Evolutionary conservation across 2,888 invertebrate genomes (phyloP), one percentile per base, ranked within the genome.

Genomic region (Cephalotes varians): DNA sequence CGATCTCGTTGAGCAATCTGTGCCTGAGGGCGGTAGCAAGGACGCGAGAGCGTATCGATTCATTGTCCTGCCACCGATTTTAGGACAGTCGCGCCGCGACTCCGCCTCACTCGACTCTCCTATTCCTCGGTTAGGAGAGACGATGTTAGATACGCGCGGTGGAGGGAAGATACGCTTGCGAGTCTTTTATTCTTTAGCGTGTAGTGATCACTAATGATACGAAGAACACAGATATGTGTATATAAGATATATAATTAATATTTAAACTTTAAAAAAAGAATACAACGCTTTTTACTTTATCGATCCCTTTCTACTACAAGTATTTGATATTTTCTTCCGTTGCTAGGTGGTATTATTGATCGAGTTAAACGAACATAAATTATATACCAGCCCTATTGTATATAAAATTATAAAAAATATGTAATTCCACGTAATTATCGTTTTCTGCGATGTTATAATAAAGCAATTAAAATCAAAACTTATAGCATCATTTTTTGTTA

Each of bases 31-130:
- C 71, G 56, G 54, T 71, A 44, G 71, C 69, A 54, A 69, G 54
- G 37, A 76, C 21, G 62, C 31, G 51, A 28, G 37, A 56, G 44
- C 54, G 71, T 79, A 79, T 79, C 77, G 71, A 79, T 79, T 79
- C 71, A 54, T 44, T 56, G 77, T 69, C 37, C 77, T 31, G 56
- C 34, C 37, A 18, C 44, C 25, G 72, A 79, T 79, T 79, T 79
- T 44, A 79, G 71, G 44, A 69, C 56, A 56, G 15, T 77, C 54
- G 77, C 74, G 28, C 25, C 28, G 25, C 54, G 69, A 69, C 54
- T 77, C 77, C 54, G 77, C 69, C 71, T 79, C 56, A 21, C 25
- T 71, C 56, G 44, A 69, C 56, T 79, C 44, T 71, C 69, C 69
- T 56, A 44, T 37, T 44, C 31, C 69, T 31, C 49, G 40, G n/a